phyloP scores from a whole-genome alignment of 1,140 invertebrate species.

The Phenacoccus solenopsis region DNA sequence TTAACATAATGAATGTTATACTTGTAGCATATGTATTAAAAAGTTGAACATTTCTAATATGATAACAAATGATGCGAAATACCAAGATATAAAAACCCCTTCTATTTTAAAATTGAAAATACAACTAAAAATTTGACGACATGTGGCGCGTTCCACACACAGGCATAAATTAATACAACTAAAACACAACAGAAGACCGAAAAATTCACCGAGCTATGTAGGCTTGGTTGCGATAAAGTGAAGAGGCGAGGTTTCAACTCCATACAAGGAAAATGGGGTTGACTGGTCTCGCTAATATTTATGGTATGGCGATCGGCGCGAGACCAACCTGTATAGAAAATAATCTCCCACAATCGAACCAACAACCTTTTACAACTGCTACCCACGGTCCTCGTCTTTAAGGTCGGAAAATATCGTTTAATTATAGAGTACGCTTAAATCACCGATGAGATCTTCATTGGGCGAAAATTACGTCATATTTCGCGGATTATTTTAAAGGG shows the following conservation, averaged over 20 bases:
- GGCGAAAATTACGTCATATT: too few species aligned
- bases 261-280: constrained; percentile 13
- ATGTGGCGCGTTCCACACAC: not conserved
- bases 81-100: too few species aligned
- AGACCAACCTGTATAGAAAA: constrained; percentile 9
- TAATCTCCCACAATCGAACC: constrained; percentile 10
- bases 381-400: not conserved
- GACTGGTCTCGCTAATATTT: constrained; percentile 8
- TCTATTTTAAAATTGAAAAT: too few species aligned
- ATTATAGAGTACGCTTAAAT: not conserved
- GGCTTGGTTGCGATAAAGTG: not conserved
- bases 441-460: too few species aligned
- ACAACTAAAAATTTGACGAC: not conserved
- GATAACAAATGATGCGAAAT: too few species aligned
- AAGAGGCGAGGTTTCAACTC: constrained; percentile 6
- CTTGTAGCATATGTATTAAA: too few species aligned
- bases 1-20: too few species aligned
- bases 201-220: not conserved
- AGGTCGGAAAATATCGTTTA: not conserved
- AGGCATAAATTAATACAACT: not conserved
- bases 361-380: too few species aligned
- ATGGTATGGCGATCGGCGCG: not conserved
- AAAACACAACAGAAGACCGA: not conserved
- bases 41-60: too few species aligned
- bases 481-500: too few species aligned